A percentile compares a stretch with the other conserved stretches of the same genome.
These are phyloP conservation scores for Microchirus variegatus DNA, from an alignment of 2,797 vertebrate species.

Conservation along the genomic window DNA sequence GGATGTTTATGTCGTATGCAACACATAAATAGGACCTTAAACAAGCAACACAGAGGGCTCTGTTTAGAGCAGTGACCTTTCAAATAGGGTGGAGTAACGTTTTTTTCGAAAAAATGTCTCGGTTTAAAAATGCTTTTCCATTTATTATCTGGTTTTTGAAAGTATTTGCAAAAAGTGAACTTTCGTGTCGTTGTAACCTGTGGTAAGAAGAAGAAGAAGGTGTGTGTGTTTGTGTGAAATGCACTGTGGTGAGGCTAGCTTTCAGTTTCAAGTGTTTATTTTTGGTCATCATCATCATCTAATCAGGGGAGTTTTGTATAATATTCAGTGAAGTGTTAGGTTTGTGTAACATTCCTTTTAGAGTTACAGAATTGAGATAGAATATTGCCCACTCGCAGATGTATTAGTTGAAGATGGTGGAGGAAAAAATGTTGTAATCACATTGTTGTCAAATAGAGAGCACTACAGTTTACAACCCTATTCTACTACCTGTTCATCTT, in stretches of 20 bases:
- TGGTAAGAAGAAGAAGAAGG: neutral
- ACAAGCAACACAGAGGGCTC: constrained; percentile 61
- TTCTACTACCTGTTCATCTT: too few species aligned
- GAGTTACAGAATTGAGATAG: too few species aligned
- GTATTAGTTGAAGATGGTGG: too few species aligned
- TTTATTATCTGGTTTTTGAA: constrained; percentile 38
- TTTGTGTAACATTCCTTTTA: too few species aligned
- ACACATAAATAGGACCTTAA: constrained; percentile 51
- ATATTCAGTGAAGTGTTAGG: too few species aligned
- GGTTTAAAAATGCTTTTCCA: constrained; percentile 35
- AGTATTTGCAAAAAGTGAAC: constrained; percentile 14
- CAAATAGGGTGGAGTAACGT: constrained; percentile 63
- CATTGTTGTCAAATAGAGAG: too few species aligned
- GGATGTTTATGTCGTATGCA: constrained; percentile 66
- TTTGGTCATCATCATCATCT: constrained; percentile 11
- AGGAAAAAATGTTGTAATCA: too few species aligned
- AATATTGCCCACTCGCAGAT: too few species aligned
- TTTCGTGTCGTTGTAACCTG: constrained; percentile 23
- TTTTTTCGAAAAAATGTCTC: constrained; percentile 60
- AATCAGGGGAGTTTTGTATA: neutral
- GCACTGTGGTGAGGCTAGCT: neutral
- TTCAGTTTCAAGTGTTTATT: constrained; percentile 33
- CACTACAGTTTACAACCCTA: too few species aligned
- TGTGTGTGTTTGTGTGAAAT: constrained; percentile 23
- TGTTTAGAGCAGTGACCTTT: constrained; percentile 72